phyloP scores from a whole-genome alignment of 1,140 invertebrate genomes.

The Mesaphorura yosii region DNA sequence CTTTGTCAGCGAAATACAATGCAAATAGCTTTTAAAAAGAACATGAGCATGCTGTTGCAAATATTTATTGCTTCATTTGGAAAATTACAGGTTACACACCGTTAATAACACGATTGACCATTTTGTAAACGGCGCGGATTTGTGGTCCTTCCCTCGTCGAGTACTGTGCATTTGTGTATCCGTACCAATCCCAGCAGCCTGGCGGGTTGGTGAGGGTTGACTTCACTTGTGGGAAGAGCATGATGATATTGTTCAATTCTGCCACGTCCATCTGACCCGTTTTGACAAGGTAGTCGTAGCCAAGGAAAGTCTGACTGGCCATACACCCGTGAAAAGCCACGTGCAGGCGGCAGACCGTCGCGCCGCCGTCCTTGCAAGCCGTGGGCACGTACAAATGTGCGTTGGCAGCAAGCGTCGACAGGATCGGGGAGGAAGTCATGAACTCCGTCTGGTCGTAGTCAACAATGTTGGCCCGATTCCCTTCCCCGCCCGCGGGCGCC shows the following conservation, averaged over 20 bases:
- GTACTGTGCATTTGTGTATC: background rate
- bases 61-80: too few relatives aligned
- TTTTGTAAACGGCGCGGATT: background rate
- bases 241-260: constrained; percentile 39
- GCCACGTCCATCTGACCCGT: constrained; percentile 38
- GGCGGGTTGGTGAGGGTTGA: constrained; percentile 32
- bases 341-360: constrained; percentile 34
- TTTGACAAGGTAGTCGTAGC: constrained; percentile 33
- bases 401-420: constrained; percentile 26
- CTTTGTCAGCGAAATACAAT: too few relatives aligned
- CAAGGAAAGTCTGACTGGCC: constrained; percentile 22
- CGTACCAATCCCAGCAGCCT: constrained; percentile 39
- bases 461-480: background rate
- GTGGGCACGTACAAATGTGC: constrained; percentile 35
- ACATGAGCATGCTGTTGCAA: too few relatives aligned
- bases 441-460: constrained; percentile 32
- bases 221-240: constrained; percentile 38
- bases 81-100: too few relatives aligned
- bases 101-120: background rate
- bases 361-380: constrained; percentile 24
- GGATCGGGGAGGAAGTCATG: constrained; percentile 29
- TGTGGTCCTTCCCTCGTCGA: background rate
- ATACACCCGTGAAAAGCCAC: constrained; percentile 36
- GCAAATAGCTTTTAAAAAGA: too few relatives aligned
- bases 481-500: constrained; percentile 4